phyloP scores from a whole-genome alignment of 2,113 vertebrate genomes.

The Herpetotheres cachinnans region DNA sequence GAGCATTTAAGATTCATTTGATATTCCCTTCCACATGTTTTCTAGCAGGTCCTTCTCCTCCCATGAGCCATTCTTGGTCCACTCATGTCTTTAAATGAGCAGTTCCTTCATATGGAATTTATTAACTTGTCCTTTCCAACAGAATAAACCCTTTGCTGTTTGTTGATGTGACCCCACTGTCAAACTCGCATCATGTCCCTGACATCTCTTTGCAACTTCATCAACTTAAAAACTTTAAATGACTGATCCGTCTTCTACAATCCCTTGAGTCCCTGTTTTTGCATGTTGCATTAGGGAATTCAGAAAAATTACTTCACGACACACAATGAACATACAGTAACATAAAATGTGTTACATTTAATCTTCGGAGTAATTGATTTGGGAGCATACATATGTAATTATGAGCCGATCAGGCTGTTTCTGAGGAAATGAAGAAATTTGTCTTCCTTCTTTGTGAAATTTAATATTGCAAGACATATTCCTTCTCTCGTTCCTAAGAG shows the following conservation, averaged over 20 bases:
- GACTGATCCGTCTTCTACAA: background rate
- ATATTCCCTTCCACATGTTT: background rate
- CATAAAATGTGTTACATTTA: background rate
- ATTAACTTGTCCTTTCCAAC: background rate
- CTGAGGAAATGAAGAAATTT: background rate
- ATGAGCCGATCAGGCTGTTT: background rate
- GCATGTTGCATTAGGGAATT: background rate
- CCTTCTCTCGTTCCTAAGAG: background rate
- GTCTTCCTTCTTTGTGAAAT: background rate
- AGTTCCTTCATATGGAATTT: background rate
- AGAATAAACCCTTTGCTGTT: background rate
- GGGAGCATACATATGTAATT: background rate
- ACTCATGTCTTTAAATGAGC: background rate
- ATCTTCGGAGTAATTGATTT: background rate
- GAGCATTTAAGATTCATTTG: background rate
- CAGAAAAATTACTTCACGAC: background rate
- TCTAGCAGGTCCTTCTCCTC: background rate
- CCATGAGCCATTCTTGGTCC: background rate
- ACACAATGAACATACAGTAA: background rate
- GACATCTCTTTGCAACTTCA: background rate
- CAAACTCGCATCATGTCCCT: background rate
- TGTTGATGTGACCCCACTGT: background rate
- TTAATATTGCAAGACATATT: background rate
- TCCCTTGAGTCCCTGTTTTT: background rate
- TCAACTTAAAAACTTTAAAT: background rate